A percentile compares a stretch with the other conserved stretches of the same genome.
Conservation (phyloP, 2,113 vertebrate species). For the Sardina pilchardus region DNA sequence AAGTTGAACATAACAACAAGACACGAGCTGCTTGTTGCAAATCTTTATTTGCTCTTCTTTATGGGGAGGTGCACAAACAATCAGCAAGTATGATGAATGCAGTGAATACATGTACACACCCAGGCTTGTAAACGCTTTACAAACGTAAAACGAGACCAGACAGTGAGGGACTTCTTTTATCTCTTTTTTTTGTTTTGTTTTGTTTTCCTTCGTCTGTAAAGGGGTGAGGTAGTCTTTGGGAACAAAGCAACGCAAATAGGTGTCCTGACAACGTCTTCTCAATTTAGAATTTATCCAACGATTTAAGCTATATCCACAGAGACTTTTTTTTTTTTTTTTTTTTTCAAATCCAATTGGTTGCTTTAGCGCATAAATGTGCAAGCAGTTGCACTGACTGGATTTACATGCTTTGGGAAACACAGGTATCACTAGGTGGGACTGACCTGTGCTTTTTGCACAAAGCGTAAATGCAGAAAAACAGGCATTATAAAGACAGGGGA, state of each 20-base stretch:
- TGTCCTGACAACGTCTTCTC: neutral
- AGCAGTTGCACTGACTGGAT: neutral
- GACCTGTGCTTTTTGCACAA: neutral
- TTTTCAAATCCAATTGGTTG: neutral
- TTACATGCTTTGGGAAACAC: neutral
- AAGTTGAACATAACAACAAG: neutral
- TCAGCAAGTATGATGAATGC: constrained; percentile 58
- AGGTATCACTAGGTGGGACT: neutral
- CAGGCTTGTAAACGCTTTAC: constrained; percentile 55
- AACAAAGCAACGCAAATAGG: constrained; percentile 30
- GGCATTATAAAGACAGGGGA: neutral
- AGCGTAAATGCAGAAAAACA: neutral
- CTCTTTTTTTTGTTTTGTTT: no score
- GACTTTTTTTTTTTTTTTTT: no score
- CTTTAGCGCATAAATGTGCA: no score
- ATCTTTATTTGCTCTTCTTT: constrained; percentile 62
- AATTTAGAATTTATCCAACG: neutral
- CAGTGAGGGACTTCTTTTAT: constrained; percentile 37
- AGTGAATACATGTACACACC: constrained; percentile 57
- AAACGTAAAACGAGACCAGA: constrained; percentile 39
- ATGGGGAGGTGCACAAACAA: constrained; percentile 60
- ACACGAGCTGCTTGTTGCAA: constrained; percentile 33
- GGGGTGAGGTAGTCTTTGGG: constrained; percentile 42
- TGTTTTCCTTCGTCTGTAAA: constrained; percentile 30
- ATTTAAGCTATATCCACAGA: neutral